Evolutionary conservation across 2,888 invertebrate genomes (phyloP), one percentile per base, ranked within the genome.

Genomic region (Patella depressa): DNA sequence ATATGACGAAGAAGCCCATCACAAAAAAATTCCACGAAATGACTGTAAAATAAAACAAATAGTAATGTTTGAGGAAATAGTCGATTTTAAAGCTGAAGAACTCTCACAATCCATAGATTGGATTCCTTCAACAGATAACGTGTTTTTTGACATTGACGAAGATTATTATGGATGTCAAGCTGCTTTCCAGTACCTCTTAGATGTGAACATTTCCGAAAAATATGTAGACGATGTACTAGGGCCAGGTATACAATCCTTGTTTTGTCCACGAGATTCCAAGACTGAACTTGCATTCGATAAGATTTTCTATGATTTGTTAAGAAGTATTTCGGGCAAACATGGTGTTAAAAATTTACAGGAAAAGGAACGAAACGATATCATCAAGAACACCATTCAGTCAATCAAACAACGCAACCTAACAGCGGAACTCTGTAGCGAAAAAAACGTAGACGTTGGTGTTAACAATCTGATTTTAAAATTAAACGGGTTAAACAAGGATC

Each of bases 121-220:
- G 65, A 24, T 65, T 12, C 19, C 65, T 5, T 65, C 65, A 3
- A 9, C 11, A 12, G 65, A 65, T 65, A 65, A 65, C 7, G 24
- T 65, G 19, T 19, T 65, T 1, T 65, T 65, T 24, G 65, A 65
- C 24, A 65, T 65, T 24, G 65, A 65, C 24, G 65, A 65, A 65
- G 65, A 65, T 19, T 65, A 65, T 65, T 65, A 65, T 24, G 65
- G 65, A 3, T 65, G 65, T 24, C 19, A 65, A 65, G 65, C 65
- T 11, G 65, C 65, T 12, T 24, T 65, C 24, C 19, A 12, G 3
- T 24, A 65, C 11, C 19, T 65, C 24, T 65, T 65, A 65, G 24
- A 65, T 19, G 65, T 14, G 11, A 65, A 65, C 11, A 65, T 65
- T 24, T 4, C 65, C 19, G 65, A 65, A 65, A 14, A 65, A 65